Percentiles rank a stretch among this genome's conserved stretches.
Evolutionary conservation across 1,140 invertebrate species (phyloP).

Genomic region (Marisa cornuarietis): DNA sequence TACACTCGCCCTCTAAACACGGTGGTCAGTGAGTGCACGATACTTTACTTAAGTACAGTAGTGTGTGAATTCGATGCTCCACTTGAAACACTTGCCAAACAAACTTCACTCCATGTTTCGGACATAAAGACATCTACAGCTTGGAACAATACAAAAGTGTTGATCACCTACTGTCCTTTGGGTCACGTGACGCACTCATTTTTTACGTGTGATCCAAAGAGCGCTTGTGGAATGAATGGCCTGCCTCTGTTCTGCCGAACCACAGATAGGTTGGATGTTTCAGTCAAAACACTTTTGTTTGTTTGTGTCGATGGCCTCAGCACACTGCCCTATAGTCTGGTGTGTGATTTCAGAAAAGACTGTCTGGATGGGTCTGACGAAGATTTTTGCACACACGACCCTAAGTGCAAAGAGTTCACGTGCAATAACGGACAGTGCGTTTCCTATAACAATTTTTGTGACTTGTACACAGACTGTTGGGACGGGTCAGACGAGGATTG

Average conservation of each 20-base stretch:
- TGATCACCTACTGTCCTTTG: not conserved
- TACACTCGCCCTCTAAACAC: no score
- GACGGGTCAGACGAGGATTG: not conserved
- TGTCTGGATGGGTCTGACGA: constrained; percentile 1
- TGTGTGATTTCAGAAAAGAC: not conserved
- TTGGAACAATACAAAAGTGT: no score
- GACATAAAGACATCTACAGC: not conserved
- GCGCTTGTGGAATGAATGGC: not conserved
- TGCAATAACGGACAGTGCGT: not conserved
- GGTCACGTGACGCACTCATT: constrained; percentile 8
- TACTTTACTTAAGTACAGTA: not conserved
- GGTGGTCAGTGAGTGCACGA: not conserved
- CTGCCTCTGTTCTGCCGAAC: no score
- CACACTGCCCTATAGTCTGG: not conserved
- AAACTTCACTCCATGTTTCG: not conserved
- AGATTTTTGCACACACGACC: not conserved
- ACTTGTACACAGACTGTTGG: not conserved
- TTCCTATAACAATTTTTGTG: not conserved
- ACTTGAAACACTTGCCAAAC: no score
- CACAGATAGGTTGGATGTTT: not conserved
- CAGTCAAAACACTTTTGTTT: not conserved
- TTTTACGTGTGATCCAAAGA: not conserved
- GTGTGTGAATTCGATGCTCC: not conserved
- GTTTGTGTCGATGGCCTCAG: not conserved
- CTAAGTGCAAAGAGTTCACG: not conserved